phyloP scores from a whole-genome alignment of 2,113 vertebrate genomes.

The Notarius lentiginosus region DNA sequence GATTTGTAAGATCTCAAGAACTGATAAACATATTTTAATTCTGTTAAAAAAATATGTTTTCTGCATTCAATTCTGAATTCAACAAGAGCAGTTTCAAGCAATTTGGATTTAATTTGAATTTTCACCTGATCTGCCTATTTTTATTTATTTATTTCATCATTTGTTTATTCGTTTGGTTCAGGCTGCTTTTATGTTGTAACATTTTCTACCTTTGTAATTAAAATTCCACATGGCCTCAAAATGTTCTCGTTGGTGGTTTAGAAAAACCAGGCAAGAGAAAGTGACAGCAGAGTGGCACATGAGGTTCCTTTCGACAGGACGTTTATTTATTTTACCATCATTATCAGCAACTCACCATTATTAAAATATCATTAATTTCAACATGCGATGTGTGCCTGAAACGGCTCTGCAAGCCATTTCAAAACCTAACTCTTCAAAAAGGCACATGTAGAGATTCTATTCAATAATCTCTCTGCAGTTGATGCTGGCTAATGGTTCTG shows the following conservation, averaged over 20 bases:
- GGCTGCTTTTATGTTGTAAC: neutral
- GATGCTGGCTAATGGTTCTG: neutral
- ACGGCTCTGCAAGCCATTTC: neutral
- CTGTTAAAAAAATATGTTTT: too few species aligned
- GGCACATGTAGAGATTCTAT: neutral
- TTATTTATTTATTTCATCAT: too few species aligned
- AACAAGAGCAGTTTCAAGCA: too few species aligned
- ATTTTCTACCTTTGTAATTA: neutral
- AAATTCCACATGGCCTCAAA: neutral
- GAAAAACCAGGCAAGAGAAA: neutral
- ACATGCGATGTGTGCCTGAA: neutral
- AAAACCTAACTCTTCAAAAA: neutral
- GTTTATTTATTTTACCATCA: neutral
- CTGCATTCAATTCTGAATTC: too few species aligned
- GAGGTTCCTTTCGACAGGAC: neutral
- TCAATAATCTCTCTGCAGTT: neutral
- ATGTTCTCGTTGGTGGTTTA: neutral
- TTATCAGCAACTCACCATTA: neutral
- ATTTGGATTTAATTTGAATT: too few species aligned
- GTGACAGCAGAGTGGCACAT: neutral
- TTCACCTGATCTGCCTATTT: too few species aligned
- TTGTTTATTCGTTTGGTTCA: neutral
- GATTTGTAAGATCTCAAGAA: too few species aligned
- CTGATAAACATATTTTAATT: too few species aligned
- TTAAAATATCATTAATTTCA: neutral